Conservation (phyloP, 2,113 vertebrate genomes). For the Brachypteracias leptosomus region DNA sequence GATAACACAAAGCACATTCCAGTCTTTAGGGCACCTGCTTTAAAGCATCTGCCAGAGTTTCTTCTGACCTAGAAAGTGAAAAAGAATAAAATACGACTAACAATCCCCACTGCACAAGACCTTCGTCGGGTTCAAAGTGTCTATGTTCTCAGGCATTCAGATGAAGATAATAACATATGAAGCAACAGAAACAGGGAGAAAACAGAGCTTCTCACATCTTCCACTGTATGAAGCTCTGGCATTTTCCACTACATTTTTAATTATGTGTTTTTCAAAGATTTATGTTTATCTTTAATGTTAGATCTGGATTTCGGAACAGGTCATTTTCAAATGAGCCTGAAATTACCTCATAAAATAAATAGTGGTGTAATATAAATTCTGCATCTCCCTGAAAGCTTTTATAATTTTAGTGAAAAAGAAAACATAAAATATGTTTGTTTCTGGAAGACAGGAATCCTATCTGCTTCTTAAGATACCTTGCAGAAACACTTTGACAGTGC, state of each 20-base stretch:
- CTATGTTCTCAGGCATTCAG: not conserved
- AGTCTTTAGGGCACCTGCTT: not conserved
- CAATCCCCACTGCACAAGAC: not conserved
- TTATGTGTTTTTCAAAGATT: constrained; percentile 19
- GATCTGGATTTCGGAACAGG: not conserved
- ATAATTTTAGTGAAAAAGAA: not conserved
- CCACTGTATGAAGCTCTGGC: not conserved
- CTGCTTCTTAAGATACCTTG: not conserved
- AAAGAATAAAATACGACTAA: not conserved
- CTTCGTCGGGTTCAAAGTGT: not conserved
- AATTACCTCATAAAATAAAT: constrained; percentile 10
- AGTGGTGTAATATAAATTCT: not conserved
- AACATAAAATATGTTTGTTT: not conserved
- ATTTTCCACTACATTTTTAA: not conserved
- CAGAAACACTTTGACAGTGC: not conserved
- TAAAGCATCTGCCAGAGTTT: not conserved
- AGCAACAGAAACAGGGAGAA: not conserved
- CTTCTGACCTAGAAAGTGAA: constrained; percentile 12
- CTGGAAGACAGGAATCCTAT: not conserved
- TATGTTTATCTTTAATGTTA: not conserved
- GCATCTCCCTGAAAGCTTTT: not conserved
- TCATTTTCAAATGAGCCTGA: not conserved
- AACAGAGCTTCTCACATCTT: not conserved
- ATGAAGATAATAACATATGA: not conserved
- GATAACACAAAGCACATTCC: not conserved